These are phyloP conservation scores for Chaetophractus vellerosus DNA, from an alignment of 2,797 vertebrate species.

Conservation along the genomic window DNA sequence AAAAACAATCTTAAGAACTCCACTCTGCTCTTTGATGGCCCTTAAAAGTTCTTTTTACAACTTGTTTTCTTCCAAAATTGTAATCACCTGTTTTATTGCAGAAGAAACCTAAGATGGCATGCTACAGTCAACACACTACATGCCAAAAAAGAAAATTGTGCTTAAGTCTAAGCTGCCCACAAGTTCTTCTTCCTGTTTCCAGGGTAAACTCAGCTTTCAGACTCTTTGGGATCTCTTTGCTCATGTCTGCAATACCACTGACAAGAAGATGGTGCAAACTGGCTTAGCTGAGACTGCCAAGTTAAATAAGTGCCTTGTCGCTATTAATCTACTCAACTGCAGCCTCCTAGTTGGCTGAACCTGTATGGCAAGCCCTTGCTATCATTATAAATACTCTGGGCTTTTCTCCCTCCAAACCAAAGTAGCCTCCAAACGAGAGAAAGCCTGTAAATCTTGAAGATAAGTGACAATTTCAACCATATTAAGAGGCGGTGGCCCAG, in stretches of 20 bases:
- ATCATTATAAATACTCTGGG: conserved; percentile 76
- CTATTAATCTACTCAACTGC: conserved; percentile 75
- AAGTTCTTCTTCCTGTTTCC: conserved; percentile 59
- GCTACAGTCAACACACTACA: conserved; percentile 52
- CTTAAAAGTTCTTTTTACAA: conserved; percentile 70
- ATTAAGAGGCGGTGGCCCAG: conserved; percentile 41
- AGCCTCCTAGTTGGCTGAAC: conserved; percentile 73
- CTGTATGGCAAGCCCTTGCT: conserved; percentile 68
- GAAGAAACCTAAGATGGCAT: conserved; percentile 67
- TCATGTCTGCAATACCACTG: conserved; percentile 57
- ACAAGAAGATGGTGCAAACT: conserved; percentile 74
- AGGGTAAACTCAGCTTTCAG: conserved; percentile 58
- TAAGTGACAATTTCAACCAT: conserved; percentile 65
- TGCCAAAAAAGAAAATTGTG: conserved; percentile 32
- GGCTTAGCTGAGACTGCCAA: conserved; percentile 78
- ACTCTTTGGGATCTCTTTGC: conserved; percentile 45
- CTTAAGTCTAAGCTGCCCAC: conserved; percentile 62
- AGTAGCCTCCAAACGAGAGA: conserved; percentile 73
- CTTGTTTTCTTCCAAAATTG: conserved; percentile 55
- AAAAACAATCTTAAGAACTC: conserved; percentile 74
- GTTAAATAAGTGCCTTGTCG: conserved; percentile 79
- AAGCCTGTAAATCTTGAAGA: conserved; percentile 75
- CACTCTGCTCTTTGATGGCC: background rate
- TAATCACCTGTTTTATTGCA: conserved; percentile 73
- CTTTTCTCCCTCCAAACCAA: conserved; percentile 64